A percentile compares a stretch with the other conserved stretches of the same genome.
These are phyloP conservation scores for Tachysurus vachellii DNA, from an alignment of 2,113 vertebrate genomes.

Conservation along the genomic window DNA sequence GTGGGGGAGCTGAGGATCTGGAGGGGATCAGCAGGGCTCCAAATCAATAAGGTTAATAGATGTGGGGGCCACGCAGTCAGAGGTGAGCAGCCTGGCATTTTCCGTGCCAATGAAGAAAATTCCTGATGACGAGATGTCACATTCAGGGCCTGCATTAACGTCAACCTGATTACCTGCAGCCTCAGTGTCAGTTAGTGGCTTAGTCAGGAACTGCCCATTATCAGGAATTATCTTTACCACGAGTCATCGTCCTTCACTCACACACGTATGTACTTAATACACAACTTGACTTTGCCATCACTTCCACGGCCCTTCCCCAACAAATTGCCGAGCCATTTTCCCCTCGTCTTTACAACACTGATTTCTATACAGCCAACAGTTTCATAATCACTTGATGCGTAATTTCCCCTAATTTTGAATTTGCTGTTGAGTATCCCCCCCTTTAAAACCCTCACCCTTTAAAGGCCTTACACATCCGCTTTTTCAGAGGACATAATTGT, in stretches of 20 bases:
- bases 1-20: slow-evolving; percentile 84
- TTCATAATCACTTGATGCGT: slow-evolving; percentile 71
- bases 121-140: slow-evolving; percentile 90
- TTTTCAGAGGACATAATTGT: slow-evolving; percentile 65
- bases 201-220: slow-evolving; percentile 76
- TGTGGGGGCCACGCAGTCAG: slow-evolving; percentile 89
- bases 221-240: slow-evolving; percentile 85
- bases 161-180: slow-evolving; percentile 83
- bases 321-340: slow-evolving; percentile 69
- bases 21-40: slow-evolving; percentile 84
- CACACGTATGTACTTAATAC: slow-evolving; percentile 55
- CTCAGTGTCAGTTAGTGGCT: slow-evolving; percentile 71
- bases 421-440: slow-evolving; percentile 57
- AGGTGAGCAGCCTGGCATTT: slow-evolving; percentile 89
- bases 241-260: slow-evolving; percentile 63
- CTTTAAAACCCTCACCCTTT: slow-evolving; percentile 58
- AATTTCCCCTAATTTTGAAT: slow-evolving; percentile 73
- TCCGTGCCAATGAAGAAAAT: slow-evolving; percentile 89
- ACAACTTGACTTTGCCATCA: slow-evolving; percentile 72
- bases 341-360: slow-evolving; percentile 61
- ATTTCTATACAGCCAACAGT: slow-evolving; percentile 79
- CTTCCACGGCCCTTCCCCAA: slow-evolving; percentile 67
- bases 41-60: slow-evolving; percentile 98
- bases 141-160: slow-evolving; percentile 80
- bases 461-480: slow-evolving; percentile 59